A percentile compares a stretch with the other conserved stretches of the same genome.
Conservation (phyloP, 2,797 vertebrate species). For the Hapalemur alaotrensis region DNA sequence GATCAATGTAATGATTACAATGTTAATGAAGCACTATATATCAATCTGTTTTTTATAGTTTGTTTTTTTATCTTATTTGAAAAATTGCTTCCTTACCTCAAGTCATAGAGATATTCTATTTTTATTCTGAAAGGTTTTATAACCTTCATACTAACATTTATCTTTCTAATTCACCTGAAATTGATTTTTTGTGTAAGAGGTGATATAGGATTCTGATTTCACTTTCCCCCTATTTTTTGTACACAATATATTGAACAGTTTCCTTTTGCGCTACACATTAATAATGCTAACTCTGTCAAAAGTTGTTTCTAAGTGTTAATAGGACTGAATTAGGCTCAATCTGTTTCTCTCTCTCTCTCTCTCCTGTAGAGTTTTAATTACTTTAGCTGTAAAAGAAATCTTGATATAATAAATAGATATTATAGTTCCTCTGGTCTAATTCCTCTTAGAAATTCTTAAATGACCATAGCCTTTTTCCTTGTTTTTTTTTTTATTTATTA, state of each 20-base stretch:
- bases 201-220: neutral
- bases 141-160: neutral
- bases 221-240: neutral
- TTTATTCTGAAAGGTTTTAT: slow-evolving; percentile 4
- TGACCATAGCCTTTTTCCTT: neutral
- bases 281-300: neutral
- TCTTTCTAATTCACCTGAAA: neutral
- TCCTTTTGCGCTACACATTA: neutral
- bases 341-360: neutral
- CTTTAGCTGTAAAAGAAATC: neutral
- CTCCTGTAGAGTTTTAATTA: neutral
- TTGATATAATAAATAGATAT: neutral
- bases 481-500: neutral
- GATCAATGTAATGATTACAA: neutral
- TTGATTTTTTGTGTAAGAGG: neutral
- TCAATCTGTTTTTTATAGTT: neutral
- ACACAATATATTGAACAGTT: neutral
- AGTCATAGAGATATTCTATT: neutral
- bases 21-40: neutral
- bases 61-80: neutral
- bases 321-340: neutral
- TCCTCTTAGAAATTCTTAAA: neutral
- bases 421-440: neutral
- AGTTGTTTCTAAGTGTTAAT: neutral
- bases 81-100: neutral